Evolutionary conservation across 2,113 vertebrate genomes (phyloP).

Genomic region (Dinomys branickii): DNA sequence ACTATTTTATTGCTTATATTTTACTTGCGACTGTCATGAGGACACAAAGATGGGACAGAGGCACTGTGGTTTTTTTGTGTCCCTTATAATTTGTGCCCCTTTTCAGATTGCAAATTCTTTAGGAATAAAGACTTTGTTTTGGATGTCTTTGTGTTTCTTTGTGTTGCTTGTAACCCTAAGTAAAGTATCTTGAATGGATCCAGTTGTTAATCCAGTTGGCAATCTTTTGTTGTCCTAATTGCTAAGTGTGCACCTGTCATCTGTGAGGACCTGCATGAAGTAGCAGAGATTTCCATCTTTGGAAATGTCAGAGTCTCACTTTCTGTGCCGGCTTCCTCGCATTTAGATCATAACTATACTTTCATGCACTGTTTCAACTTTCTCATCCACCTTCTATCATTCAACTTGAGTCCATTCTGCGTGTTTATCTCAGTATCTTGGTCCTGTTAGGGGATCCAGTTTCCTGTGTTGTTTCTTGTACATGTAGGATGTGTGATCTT

Average conservation of each 20-base stretch:
- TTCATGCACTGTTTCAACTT: neutral
- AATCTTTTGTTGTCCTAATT: neutral
- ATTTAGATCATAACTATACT: neutral
- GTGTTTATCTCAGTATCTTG: neutral
- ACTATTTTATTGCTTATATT: neutral
- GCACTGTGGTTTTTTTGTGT: neutral
- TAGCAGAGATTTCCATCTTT: neutral
- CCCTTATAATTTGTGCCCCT: neutral
- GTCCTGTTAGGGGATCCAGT: neutral
- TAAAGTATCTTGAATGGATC: neutral
- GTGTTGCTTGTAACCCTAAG: neutral
- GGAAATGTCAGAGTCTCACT: neutral
- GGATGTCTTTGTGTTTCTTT: neutral
- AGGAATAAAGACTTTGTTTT: constrained; percentile 24
- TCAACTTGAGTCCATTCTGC: neutral
- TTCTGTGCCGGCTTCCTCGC: neutral
- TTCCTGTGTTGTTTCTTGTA: neutral
- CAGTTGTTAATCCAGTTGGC: no score
- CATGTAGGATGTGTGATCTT: neutral
- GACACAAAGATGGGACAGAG: neutral
- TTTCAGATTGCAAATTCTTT: neutral
- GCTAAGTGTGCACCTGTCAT: neutral
- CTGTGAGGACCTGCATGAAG: neutral
- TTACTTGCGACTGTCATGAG: neutral
- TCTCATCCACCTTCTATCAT: neutral